phyloP scores from a whole-genome alignment of 2,888 invertebrate genomes.

The Fissipunctia ypsillon region DNA sequence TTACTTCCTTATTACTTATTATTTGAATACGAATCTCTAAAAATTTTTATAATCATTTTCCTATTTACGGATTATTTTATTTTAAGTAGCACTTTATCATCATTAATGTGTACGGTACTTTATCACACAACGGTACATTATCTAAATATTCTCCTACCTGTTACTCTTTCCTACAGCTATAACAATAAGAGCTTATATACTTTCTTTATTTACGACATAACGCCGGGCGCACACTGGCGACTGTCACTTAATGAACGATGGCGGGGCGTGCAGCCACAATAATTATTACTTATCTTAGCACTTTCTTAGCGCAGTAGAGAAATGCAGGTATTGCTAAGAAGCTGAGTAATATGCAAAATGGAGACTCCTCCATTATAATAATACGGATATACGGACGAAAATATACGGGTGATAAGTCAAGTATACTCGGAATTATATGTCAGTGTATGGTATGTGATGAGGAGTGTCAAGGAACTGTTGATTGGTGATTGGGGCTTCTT shows the following conservation, averaged over 20 bases:
- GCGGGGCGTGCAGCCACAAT: background rate
- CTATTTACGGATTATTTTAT: background rate
- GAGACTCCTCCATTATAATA: no score
- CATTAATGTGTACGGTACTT: background rate
- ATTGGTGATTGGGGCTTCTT: no score
- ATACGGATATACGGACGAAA: no score
- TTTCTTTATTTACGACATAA: no score
- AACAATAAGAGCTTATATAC: background rate
- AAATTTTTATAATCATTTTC: background rate
- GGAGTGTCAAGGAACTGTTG: background rate
- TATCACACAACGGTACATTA: background rate
- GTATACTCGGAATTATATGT: background rate
- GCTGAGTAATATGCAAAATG: constrained; percentile 4
- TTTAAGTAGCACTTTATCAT: no score
- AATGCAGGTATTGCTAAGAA: background rate
- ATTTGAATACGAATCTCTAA: background rate
- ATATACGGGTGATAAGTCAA: background rate
- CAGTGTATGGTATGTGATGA: no score
- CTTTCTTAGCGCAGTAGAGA: background rate
- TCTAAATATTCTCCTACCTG: no score
- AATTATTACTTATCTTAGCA: background rate
- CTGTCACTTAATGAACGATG: background rate
- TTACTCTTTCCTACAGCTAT: no score
- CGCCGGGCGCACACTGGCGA: background rate
- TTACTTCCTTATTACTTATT: constrained; percentile 1